Evolutionary conservation across 2,797 vertebrate species (phyloP).

Genomic region (Phaenicophaeus curvirostris): DNA sequence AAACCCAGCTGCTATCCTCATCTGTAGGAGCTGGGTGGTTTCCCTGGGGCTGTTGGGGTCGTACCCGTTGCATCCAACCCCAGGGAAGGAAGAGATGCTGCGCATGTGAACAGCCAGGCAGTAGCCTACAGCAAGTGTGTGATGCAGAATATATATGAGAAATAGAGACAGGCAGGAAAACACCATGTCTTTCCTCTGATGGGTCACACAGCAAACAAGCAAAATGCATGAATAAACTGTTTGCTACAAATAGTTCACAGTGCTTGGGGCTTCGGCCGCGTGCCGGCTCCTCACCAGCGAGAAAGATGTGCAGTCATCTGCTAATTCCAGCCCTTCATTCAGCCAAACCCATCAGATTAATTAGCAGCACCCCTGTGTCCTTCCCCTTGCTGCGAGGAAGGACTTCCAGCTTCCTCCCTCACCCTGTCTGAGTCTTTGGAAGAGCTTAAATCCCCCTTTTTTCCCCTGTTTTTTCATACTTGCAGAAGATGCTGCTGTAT

Average conservation of each 20-base stretch:
- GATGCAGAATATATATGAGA: neutral
- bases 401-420: neutral
- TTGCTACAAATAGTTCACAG: neutral
- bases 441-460: neutral
- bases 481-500: neutral
- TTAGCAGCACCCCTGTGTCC: neutral
- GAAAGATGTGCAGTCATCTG: neutral
- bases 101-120: accelerated
- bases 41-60: accelerated
- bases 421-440: neutral
- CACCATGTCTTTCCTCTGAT: neutral
- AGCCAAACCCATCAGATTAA: neutral
- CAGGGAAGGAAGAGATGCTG: neutral
- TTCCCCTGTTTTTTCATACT: neutral
- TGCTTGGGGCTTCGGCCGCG: neutral
- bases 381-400: neutral
- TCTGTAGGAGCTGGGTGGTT: neutral
- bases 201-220: neutral
- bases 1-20: accelerated
- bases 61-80: accelerated
- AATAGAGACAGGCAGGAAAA: neutral
- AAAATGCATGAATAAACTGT: neutral
- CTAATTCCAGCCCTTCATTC: neutral
- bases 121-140: no score
- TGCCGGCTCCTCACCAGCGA: neutral